Evolutionary conservation across 2,888 invertebrate species (phyloP), one percentile per base, ranked within the genome.

Genomic region (Dolichomitus sp.): DNA sequence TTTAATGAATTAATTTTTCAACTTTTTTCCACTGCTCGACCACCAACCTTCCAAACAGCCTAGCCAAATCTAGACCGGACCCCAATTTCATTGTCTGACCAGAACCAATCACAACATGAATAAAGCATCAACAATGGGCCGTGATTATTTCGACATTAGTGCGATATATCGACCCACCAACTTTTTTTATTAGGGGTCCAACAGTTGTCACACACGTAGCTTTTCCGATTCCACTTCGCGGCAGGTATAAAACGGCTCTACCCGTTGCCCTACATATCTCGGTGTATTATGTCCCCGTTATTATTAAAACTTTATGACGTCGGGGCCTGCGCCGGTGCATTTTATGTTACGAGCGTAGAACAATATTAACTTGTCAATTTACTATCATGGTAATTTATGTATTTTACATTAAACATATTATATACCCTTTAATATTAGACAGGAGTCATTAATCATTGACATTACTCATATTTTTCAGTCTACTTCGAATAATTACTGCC

Each of bases 251-350:
- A 37, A 17, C 37, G 37, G 19, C 19, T 40, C 33, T 11, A 11
- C 19, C 17, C 40, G 9, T 19, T 37, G 37, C 19, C 23, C 19
- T 42, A 37, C 17, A 59, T 17, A 65, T 27, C 45, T 42, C 6
- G 19, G 4, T 50, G 45, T 19, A 30, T 23, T 50, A 73, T 73
- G 14, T 23, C 23, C 9, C 23, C 19, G 14, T 19, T n/a, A 37
- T 73, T 23, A 73, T 61, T 7, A 4, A 61, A 73, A 19, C n/a
- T 73, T 73, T 61, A 61, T 19, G 72, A 73, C 23, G 33, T 33
- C 19, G 61, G 1, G 5, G 17, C 30, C 40, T 30, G 14, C 11
- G 33, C 19, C 23, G 19, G 14, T 50, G 23, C 30, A 48, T 66
- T 66, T 48, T 66, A 65, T 30, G 19, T 59, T 33, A 48, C 61